Conservation (phyloP, 1,140 invertebrate species). For the Ylistrum balloti region DNA sequence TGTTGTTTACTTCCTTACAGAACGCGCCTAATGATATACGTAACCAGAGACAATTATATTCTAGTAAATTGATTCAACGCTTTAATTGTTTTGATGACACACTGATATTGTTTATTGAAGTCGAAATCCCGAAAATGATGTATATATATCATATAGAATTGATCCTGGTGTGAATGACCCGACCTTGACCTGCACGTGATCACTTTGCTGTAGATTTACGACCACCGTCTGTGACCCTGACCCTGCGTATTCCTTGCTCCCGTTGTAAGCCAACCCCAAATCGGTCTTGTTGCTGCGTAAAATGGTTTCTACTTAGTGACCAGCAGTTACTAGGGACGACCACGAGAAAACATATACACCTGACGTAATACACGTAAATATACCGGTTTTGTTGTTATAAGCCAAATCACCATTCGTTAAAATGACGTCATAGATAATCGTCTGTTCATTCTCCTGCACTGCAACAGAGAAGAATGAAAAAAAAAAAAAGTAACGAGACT, state of each 20-base stretch:
- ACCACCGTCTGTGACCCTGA: slow-evolving; percentile 24
- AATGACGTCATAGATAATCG: not conserved
- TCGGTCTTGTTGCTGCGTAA: not conserved
- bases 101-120: not conserved
- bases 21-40: no score
- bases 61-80: no score
- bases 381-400: not conserved
- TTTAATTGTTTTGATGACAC: not conserved
- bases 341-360: not conserved
- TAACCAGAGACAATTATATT: no score
- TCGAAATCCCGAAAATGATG: not conserved
- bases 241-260: not conserved
- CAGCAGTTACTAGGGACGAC: not conserved
- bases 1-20: no score
- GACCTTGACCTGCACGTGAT: not conserved
- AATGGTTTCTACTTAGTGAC: not conserved
- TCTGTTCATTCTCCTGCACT: not conserved
- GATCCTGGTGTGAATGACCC: not conserved
- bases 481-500: no score
- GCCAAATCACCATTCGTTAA: not conserved
- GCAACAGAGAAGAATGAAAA: not conserved
- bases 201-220: not conserved
- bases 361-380: not conserved
- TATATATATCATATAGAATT: slow-evolving; percentile 6
- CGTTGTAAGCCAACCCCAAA: not conserved